Base-by-base conservation (phyloP, 1,140 invertebrate species). In the Orchesella cincta region DNA sequence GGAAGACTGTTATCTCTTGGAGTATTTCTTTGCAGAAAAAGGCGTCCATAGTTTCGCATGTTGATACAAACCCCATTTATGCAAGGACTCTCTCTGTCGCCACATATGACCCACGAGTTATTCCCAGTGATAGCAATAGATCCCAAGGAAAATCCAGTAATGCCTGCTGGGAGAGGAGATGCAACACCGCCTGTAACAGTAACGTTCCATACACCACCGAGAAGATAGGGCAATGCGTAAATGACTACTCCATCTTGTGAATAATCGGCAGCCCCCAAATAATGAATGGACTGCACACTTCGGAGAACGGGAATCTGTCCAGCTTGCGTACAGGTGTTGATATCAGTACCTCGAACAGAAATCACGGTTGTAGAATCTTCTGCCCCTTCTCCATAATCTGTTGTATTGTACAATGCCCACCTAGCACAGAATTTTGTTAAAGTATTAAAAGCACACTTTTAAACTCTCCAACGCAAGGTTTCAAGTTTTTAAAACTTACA, bases 401-500 rank as follows among this genome's bases (percentile, higher is more conserved):
- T 31, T 14, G 62, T 67, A 33, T 67, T 67, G 23, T 67, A 67
- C 8, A 67, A 23, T 14, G 62, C 62, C 62, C 62, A 67, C 62
- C 62, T 67, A 18, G 23, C 8, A 57, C 12, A 57, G 20, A 46
- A 46, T 20, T 46, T n/a, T 46, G 18, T 46, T 46, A 46, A 57
- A 23, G 23, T n/a, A 57, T 57, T 14, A n/a, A 3, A n/a, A 57
- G 23, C 23, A n/a, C 20, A 12, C 20, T 46, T 46, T 20, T 46
- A 8, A 46, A 46, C 8, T 12, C 20, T 46, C 8, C 20, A 12
- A 12, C 39, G 8, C 20, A 8, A 46, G 8, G 8, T 8, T 12
- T 12, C 39, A 12, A 46, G 8, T 46, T 46, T 8, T 12, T 12
- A 12, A 3, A 12, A 57, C 52, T 57, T 57, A 57, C 52, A 57